Evolutionary conservation across 2,113 vertebrate genomes (phyloP).

Genomic region (Chionomys nivalis): DNA sequence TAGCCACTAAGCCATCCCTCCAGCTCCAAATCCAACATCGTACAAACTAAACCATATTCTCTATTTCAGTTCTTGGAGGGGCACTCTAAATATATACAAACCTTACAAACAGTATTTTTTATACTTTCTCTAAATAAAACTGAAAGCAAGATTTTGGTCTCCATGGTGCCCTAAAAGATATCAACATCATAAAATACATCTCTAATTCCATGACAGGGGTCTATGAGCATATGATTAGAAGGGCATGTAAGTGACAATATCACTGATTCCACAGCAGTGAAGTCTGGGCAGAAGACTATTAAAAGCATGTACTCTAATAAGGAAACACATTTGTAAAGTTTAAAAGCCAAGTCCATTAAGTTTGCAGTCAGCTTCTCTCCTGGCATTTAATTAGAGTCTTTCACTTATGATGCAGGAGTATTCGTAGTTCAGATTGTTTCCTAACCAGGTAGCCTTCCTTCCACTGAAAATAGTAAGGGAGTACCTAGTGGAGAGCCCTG

Average conservation of each 20-base stretch:
- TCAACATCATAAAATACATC: slow-evolving; percentile 10
- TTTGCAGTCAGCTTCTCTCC: not conserved
- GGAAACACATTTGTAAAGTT: not conserved
- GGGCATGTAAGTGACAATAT: not conserved
- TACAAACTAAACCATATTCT: not conserved
- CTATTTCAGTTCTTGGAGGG: slow-evolving; percentile 6
- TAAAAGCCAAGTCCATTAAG: slow-evolving; percentile 8
- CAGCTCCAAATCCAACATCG: not conserved
- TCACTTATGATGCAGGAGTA: not conserved
- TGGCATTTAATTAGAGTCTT: not conserved
- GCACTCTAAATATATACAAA: not conserved
- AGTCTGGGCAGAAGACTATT: not conserved
- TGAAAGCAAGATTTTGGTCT: slow-evolving; percentile 30
- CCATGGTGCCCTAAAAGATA: not conserved
- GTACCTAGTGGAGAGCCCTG: not conserved
- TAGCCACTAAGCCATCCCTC: not conserved
- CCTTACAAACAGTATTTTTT: not conserved
- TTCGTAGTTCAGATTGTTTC: slow-evolving; percentile 18
- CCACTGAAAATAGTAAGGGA: not conserved
- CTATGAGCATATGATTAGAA: not conserved
- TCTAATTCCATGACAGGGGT: not conserved
- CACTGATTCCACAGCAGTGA: not conserved
- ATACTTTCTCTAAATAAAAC: slow-evolving; percentile 50
- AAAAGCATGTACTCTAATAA: slow-evolving; percentile 9
- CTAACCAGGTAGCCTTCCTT: not conserved